Conservation (phyloP, 2,113 vertebrate species). For the Caranx melampygus region DNA sequence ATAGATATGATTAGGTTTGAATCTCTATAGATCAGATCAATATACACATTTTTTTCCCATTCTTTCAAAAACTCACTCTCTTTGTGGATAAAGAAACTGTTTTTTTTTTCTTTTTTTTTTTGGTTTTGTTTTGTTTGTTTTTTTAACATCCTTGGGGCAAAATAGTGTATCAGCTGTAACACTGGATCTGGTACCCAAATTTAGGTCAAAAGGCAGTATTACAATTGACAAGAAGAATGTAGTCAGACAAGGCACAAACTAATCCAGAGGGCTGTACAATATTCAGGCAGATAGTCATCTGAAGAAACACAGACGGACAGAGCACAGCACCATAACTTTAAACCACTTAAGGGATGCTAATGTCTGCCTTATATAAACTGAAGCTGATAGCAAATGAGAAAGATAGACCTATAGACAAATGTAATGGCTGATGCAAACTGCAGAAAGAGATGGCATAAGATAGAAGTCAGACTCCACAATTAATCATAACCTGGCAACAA, state of each 20-base stretch:
- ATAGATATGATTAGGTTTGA: neutral
- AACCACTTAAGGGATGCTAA: neutral
- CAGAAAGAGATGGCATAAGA: neutral
- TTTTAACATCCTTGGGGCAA: neutral
- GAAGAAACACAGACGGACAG: neutral
- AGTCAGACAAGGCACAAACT: neutral
- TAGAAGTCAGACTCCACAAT: neutral
- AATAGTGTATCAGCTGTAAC: neutral
- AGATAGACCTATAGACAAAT: neutral
- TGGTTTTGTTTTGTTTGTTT: neutral
- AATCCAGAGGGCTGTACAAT: neutral
- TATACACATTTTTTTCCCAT: neutral
- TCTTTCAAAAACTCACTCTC: neutral
- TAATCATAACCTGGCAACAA: neutral
- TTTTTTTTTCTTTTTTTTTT: neutral
- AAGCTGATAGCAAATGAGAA: neutral
- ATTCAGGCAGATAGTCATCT: neutral
- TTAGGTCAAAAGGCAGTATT: neutral
- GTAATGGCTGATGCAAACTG: neutral
- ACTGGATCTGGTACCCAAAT: neutral
- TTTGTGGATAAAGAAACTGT: neutral
- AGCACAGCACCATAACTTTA: neutral
- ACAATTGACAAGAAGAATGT: neutral
- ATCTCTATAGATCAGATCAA: neutral
- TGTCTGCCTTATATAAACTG: neutral